phyloP scores from a whole-genome alignment of 2,797 vertebrate genomes.

The Poeciliopsis presidionis region DNA sequence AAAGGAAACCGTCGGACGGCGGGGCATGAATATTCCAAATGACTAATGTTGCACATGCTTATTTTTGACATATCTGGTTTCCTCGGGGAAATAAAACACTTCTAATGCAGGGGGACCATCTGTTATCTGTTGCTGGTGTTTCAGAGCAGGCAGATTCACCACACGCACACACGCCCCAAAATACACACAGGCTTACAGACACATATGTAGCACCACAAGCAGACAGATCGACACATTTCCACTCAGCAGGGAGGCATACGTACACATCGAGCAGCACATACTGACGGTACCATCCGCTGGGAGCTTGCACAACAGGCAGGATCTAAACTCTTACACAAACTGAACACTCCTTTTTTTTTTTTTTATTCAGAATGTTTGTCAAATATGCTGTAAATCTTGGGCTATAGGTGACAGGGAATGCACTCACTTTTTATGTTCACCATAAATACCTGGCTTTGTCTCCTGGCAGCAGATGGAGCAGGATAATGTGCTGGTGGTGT shows the following conservation, averaged over 20 bases:
- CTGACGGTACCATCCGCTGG: slow-evolving; percentile 61
- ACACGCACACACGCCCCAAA: slow-evolving; percentile 9
- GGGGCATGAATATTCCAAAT: slow-evolving; percentile 83
- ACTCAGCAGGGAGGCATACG: slow-evolving; percentile 44
- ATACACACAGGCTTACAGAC: slow-evolving; percentile 16
- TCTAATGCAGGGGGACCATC: slow-evolving; percentile 83
- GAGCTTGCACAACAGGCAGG: slow-evolving; percentile 69
- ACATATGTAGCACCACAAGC: slow-evolving; percentile 17
- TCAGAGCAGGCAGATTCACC: slow-evolving; percentile 68
- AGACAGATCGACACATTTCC: slow-evolving; percentile 56
- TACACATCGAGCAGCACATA: slow-evolving; percentile 44
- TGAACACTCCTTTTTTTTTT: slow-evolving; percentile 59
- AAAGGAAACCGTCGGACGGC: slow-evolving; percentile 72
- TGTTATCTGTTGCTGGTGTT: slow-evolving; percentile 84
- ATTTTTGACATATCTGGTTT: slow-evolving; percentile 83
- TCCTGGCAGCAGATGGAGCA: slow-evolving; percentile 64
- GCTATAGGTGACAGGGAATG: slow-evolving; percentile 69
- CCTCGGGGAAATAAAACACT: slow-evolving; percentile 84
- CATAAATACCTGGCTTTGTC: slow-evolving; percentile 77
- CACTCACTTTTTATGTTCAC: slow-evolving; percentile 70
- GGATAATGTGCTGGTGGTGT: slow-evolving; percentile 66
- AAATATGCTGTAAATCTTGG: slow-evolving; percentile 68
- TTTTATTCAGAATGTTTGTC: slow-evolving; percentile 67
- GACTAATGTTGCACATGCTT: slow-evolving; percentile 83
- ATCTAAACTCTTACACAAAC: slow-evolving; percentile 80